A percentile compares a stretch with the other conserved stretches of the same genome.
phyloP scores from a whole-genome alignment of 2,113 vertebrate genomes.

The Semicossyphus pulcher region DNA sequence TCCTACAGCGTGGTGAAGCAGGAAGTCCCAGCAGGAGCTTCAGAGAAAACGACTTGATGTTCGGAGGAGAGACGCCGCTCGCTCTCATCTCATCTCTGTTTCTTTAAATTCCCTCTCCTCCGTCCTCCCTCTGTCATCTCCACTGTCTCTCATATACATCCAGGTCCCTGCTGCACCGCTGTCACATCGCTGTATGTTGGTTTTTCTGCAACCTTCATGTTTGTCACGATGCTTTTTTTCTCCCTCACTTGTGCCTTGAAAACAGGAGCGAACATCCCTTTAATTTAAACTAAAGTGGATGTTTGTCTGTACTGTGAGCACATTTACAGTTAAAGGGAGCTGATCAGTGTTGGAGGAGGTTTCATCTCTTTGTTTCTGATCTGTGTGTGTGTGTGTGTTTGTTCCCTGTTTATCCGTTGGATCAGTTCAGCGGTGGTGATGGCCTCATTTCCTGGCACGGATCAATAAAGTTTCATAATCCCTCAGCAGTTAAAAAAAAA shows the following conservation, averaged over 20 bases:
- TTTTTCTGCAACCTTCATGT: conserved; percentile 13
- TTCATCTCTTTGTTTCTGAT: conserved; percentile 1
- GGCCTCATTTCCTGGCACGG: conserved; percentile 52
- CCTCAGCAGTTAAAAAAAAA: neutral
- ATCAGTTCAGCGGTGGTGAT: neutral
- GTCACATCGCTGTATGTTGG: conserved; percentile 4
- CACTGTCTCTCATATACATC: neutral
- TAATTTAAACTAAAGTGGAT: neutral
- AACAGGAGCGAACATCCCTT: neutral
- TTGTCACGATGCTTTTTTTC: neutral
- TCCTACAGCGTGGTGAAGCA: neutral
- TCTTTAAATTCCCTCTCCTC: conserved; percentile 4
- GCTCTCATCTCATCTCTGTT: neutral
- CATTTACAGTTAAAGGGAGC: neutral
- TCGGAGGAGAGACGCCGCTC: neutral
- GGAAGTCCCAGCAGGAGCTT: conserved; percentile 27
- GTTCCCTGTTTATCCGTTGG: conserved; percentile 29
- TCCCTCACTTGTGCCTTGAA: too few species aligned
- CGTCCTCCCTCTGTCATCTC: neutral
- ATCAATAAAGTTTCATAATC: conserved; percentile 62
- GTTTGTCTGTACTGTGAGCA: neutral
- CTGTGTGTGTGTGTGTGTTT: too few species aligned
- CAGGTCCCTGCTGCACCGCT: conserved; percentile 21
- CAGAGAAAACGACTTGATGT: neutral
- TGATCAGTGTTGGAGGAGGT: conserved; percentile 3